A percentile compares a stretch with the other conserved stretches of the same genome.
Conservation (phyloP, 92 coral and sea anemone genomes). For the Porites rus region DNA sequence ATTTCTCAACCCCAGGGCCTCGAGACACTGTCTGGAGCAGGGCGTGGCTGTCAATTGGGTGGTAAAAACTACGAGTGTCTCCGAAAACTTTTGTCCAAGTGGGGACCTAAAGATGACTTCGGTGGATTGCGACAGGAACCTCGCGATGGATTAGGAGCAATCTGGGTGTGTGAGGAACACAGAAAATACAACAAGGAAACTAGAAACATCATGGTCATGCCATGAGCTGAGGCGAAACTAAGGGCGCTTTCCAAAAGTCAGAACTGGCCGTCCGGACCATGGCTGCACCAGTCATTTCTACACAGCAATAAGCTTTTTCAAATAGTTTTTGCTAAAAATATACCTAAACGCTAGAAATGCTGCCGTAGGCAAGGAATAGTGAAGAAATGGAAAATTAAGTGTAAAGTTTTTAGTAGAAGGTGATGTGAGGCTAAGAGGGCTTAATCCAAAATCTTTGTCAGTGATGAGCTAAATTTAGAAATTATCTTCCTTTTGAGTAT, state of each 20-base stretch:
- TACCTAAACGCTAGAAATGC: too few species aligned
- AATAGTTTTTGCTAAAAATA: too few species aligned
- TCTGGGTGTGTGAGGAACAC: conserved; percentile 81
- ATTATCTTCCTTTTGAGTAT: too few species aligned
- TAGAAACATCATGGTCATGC: conserved; percentile 12
- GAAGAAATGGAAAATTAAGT: too few species aligned
- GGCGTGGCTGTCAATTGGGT: conserved; percentile 51
- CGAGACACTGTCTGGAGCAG: conserved; percentile 32
- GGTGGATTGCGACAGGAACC: conserved; percentile 77
- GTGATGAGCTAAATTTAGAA: too few species aligned
- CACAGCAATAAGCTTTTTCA: background rate
- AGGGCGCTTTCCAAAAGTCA: too few species aligned
- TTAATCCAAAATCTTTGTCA: too few species aligned
- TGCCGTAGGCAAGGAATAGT: too few species aligned
- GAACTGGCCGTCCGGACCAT: too few species aligned
- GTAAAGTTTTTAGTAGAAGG: too few species aligned
- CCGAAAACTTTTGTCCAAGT: conserved; percentile 33
- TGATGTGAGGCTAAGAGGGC: too few species aligned
- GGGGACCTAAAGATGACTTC: conserved; percentile 58
- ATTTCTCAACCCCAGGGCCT: conserved; percentile 68
- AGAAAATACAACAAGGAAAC: conserved; percentile 37
- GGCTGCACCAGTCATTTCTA: too few species aligned
- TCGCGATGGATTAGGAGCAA: conserved; percentile 66
- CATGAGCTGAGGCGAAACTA: background rate
- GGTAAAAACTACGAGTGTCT: conserved; percentile 62